These are phyloP conservation scores for Benitochromis conjunctus DNA, from an alignment of 2,113 vertebrate genomes.

Conservation along the genomic window DNA sequence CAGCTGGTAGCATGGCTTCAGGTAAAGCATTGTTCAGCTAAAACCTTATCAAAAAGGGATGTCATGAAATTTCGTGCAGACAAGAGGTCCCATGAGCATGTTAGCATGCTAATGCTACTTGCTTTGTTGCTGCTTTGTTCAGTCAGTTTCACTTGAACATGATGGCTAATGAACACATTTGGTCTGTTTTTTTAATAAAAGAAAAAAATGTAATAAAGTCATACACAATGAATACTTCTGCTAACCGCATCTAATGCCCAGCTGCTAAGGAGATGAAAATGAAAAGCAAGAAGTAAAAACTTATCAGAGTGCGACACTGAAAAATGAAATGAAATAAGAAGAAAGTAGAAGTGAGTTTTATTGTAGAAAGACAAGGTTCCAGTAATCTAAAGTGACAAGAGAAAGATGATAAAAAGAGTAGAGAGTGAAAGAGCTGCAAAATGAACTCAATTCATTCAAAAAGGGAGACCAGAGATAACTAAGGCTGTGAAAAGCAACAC, in stretches of 20 bases:
- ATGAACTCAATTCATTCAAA: not conserved
- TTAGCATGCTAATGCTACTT: not conserved
- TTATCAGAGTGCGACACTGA: not conserved
- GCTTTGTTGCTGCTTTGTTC: not conserved
- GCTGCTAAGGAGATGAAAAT: not conserved
- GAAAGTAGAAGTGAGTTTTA: not conserved
- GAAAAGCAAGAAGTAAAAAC: not conserved
- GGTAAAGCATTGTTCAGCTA: not conserved
- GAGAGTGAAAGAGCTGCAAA: not conserved
- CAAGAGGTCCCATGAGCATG: not conserved
- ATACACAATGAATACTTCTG: not conserved
- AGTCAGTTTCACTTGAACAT: not conserved
- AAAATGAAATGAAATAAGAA: not conserved
- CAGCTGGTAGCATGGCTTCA: not conserved
- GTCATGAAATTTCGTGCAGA: not conserved
- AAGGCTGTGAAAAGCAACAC: not conserved
- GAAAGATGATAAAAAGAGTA: not conserved
- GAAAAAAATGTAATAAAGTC: not conserved
- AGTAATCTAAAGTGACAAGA: not conserved
- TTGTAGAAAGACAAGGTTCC: not conserved
- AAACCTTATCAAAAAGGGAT: fast-evolving
- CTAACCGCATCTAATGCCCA: fast-evolving
- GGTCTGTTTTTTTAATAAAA: not conserved
- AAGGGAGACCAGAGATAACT: not conserved
- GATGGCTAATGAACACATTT: not conserved